Conservation (phyloP, 2,797 vertebrate genomes). For the Ibycter americanus region DNA sequence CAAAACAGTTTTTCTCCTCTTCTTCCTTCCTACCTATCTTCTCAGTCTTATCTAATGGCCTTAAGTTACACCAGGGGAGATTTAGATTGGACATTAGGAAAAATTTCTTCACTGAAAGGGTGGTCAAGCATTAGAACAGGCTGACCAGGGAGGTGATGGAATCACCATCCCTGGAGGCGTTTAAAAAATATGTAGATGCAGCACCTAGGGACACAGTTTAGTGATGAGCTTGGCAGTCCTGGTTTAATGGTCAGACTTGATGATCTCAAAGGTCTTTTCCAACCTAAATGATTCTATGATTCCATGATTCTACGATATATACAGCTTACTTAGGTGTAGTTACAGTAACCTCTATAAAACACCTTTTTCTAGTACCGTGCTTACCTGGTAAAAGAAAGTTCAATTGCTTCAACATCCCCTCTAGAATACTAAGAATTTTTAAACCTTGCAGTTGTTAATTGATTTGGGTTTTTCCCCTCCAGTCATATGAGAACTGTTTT, state of each 20-base stretch:
- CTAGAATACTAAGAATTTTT: neutral
- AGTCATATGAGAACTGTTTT: neutral
- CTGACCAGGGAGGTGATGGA: too few species aligned
- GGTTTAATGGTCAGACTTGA: too few species aligned
- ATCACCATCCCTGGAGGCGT: too few species aligned
- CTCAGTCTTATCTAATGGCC: neutral
- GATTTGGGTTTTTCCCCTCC: rapidly evolving
- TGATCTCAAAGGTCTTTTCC: too few species aligned
- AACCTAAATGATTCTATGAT: too few species aligned
- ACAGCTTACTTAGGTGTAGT: neutral
- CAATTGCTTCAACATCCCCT: rapidly evolving
- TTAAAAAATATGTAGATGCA: too few species aligned
- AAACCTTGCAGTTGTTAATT: neutral
- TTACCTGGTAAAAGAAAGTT: neutral
- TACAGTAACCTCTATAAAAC: neutral
- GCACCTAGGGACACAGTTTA: too few species aligned
- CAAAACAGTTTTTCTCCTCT: neutral
- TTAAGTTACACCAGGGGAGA: too few species aligned
- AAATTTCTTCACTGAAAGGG: too few species aligned
- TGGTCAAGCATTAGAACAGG: too few species aligned
- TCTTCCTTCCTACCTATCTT: neutral
- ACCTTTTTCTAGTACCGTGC: neutral
- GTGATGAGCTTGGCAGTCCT: too few species aligned
- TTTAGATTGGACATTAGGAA: too few species aligned
- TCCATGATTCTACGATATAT: neutral